Conservation (phyloP, 2,888 invertebrate species). For the Theretra japonica region DNA sequence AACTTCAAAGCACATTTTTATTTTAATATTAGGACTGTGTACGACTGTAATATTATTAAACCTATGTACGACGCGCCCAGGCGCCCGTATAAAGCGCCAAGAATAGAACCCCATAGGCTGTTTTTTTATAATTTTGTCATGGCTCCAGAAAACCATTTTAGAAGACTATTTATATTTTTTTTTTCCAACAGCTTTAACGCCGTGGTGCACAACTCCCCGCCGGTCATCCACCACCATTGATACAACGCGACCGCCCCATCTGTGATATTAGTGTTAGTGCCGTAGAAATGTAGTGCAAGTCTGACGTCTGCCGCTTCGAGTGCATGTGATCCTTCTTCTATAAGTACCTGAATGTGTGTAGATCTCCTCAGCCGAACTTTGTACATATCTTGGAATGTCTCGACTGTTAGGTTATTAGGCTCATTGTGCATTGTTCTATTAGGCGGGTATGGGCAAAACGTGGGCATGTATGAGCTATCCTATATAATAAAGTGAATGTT, state of each 20-base stretch:
- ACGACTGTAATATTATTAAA: too few species aligned
- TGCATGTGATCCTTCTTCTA: constrained; percentile 37
- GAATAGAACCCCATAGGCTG: too few species aligned
- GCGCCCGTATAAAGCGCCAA: too few species aligned
- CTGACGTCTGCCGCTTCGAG: constrained; percentile 52
- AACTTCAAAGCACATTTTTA: too few species aligned
- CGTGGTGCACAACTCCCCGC: constrained; percentile 79
- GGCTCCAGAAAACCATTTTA: too few species aligned
- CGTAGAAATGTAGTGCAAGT: constrained; percentile 55
- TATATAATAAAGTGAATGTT: constrained; percentile 40
- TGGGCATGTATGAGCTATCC: constrained; percentile 48
- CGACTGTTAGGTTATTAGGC: not conserved
- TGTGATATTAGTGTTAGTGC: constrained; percentile 78
- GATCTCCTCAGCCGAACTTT: constrained; percentile 32
- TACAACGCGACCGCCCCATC: constrained; percentile 56
- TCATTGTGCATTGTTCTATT: not conserved
- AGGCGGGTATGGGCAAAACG: constrained; percentile 40
- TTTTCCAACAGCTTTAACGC: constrained; percentile 79
- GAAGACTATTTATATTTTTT: constrained; percentile 37
- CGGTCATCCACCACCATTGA: constrained; percentile 81
- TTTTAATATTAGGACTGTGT: too few species aligned
- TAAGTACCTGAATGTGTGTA: constrained; percentile 27
- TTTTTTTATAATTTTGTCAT: too few species aligned
- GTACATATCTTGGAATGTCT: constrained; percentile 28
- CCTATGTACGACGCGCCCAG: too few species aligned